phyloP scores from a whole-genome alignment of 2,113 vertebrate genomes.

The Catagonus wagneri region DNA sequence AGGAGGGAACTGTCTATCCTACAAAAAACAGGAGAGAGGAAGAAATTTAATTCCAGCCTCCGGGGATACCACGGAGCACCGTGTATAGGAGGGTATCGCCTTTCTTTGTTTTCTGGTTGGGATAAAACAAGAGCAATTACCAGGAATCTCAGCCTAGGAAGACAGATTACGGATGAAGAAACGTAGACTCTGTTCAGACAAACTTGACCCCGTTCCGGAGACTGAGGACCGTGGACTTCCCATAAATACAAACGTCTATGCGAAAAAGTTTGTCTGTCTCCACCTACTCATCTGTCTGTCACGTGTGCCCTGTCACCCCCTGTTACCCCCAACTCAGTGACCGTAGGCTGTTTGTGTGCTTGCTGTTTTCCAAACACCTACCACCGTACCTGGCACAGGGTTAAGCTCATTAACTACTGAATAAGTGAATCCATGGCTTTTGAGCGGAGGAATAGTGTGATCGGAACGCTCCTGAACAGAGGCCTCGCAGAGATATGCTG shows the following conservation, averaged over 20 bases:
- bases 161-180: background rate
- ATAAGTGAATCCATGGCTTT: background rate
- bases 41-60: background rate
- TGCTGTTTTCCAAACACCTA: background rate
- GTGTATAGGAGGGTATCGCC: background rate
- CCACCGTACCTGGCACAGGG: background rate
- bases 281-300: background rate
- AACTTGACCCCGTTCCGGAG: background rate
- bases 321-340: background rate
- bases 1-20: background rate
- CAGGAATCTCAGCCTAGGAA: background rate
- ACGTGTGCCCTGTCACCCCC: background rate
- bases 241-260: background rate
- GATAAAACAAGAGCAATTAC: background rate
- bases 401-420: background rate
- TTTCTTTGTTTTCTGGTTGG: background rate
- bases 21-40: background rate
- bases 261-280: background rate
- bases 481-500: background rate
- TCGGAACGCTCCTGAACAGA: background rate
- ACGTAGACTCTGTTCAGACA: background rate
- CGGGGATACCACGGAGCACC: background rate
- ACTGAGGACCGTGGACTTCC: background rate
- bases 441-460: background rate
- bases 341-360: background rate